These are phyloP conservation scores for Drosophila parabipectinata DNA, from an alignment of 1,140 invertebrate species.

Conservation along the genomic window DNA sequence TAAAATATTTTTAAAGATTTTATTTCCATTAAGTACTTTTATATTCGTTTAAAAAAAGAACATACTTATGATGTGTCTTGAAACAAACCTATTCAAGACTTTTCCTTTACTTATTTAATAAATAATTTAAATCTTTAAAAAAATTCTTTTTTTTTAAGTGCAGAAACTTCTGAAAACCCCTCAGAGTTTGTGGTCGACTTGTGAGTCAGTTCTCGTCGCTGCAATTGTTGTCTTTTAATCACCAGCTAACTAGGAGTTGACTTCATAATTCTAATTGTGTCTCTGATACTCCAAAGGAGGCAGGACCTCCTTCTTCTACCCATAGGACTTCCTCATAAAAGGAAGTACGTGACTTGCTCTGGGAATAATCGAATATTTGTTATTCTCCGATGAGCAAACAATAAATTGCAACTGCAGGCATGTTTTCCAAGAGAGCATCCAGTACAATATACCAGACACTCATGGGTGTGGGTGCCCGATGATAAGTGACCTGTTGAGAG, in stretches of 20 bases:
- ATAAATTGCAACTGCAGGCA: conserved; percentile 74
- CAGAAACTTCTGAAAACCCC: neutral
- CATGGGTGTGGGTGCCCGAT: conserved; percentile 7
- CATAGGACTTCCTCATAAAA: neutral
- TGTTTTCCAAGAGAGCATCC: conserved; percentile 48
- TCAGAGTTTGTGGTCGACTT: conserved; percentile 57
- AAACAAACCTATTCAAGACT: too few relatives aligned
- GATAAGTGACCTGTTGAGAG: conserved; percentile 68
- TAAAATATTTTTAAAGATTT: too few relatives aligned
- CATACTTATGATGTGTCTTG: too few relatives aligned
- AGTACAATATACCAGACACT: neutral
- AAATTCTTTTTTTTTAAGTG: neutral
- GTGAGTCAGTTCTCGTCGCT: conserved; percentile 59
- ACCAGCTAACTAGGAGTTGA: conserved; percentile 70
- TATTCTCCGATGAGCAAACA: conserved; percentile 57
- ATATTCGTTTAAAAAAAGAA: too few relatives aligned
- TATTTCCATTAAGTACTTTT: too few relatives aligned
- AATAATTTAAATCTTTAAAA: neutral
- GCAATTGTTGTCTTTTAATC: conserved; percentile 79
- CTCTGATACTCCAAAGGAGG: conserved; percentile 32
- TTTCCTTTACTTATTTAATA: neutral
- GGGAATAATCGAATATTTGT: conserved; percentile 35
- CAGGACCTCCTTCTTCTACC: neutral
- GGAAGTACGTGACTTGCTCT: conserved; percentile 40
- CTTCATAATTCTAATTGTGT: conserved; percentile 78